phyloP scores from a whole-genome alignment of 2,888 invertebrate genomes.

The Pyrochroa serraticornis region DNA sequence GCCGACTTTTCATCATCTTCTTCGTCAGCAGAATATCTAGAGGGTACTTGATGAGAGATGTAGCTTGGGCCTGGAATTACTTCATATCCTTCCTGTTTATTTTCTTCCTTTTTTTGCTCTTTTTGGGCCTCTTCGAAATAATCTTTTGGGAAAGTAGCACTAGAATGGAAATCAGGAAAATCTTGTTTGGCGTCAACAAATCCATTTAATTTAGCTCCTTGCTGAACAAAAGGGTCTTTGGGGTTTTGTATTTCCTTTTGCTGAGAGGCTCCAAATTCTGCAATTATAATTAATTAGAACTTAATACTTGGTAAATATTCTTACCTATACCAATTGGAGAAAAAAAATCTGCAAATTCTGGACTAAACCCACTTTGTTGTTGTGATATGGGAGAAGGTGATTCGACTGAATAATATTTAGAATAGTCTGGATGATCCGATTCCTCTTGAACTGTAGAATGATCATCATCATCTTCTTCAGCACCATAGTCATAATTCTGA shows the following conservation, averaged over 20 bases:
- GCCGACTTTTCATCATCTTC: neutral
- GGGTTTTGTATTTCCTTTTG: constrained; percentile 37
- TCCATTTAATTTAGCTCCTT: constrained; percentile 35
- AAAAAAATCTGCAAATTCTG: constrained; percentile 64
- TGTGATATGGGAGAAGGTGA: constrained; percentile 34
- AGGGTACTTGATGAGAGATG: constrained; percentile 48
- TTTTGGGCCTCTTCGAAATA: constrained; percentile 52
- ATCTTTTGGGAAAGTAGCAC: constrained; percentile 47
- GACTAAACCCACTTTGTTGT: constrained; percentile 19
- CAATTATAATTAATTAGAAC: neutral
- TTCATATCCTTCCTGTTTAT: constrained; percentile 33
- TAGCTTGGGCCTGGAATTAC: constrained; percentile 49
- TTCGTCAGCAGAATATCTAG: neutral
- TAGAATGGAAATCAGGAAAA: constrained; percentile 26
- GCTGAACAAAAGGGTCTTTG: constrained; percentile 37
- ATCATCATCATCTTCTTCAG: constrained; percentile 43
- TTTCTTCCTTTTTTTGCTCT: constrained; percentile 34
- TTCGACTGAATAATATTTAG: constrained; percentile 50
- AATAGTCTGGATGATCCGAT: constrained; percentile 49
- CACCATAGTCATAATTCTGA: constrained; percentile 45
- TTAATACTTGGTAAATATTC: neutral
- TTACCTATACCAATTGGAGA: constrained; percentile 35
- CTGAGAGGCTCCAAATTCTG: constrained; percentile 38
- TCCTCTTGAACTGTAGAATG: constrained; percentile 38
- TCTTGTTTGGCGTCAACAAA: constrained; percentile 36